Evolutionary conservation across 30 jellyfish, hydroid and myxozoan genomes (phyloP).

Genomic region (Hydra vulgaris): DNA sequence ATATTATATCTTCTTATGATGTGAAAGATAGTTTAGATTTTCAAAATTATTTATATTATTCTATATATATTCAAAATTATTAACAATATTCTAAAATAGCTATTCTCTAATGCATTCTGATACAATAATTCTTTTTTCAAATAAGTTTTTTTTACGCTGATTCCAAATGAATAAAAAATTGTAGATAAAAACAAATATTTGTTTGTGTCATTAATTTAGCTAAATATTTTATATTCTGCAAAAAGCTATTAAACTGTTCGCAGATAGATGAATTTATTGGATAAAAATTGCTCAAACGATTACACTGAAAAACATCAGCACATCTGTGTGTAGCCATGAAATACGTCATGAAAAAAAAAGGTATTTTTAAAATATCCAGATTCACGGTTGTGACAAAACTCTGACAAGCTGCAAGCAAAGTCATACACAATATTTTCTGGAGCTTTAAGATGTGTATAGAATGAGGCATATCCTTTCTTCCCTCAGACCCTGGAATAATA

Average conservation of each 20-base stretch:
- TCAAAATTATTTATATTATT: neutral
- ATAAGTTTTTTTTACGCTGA: neutral
- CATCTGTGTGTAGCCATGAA: neutral
- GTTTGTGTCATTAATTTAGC: constrained; percentile 6
- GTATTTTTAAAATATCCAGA: neutral
- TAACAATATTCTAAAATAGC: too few relatives aligned
- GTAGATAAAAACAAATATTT: neutral
- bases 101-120: neutral
- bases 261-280: neutral
- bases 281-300: neutral
- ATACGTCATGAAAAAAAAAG: neutral
- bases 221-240: neutral
- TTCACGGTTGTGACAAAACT: neutral
- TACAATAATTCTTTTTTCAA: neutral
- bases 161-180: neutral
- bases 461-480: neutral
- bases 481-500: neutral
- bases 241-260: neutral
- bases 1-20: too few relatives aligned
- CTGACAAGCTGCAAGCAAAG: neutral
- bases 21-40: neutral
- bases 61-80: too few relatives aligned
- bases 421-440: neutral
- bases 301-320: neutral
- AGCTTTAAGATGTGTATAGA: neutral